A percentile compares a stretch with the other conserved stretches of the same genome.
These are phyloP conservation scores for Smittia aterrima DNA, from an alignment of 2,888 invertebrate genomes.

Conservation along the genomic window DNA sequence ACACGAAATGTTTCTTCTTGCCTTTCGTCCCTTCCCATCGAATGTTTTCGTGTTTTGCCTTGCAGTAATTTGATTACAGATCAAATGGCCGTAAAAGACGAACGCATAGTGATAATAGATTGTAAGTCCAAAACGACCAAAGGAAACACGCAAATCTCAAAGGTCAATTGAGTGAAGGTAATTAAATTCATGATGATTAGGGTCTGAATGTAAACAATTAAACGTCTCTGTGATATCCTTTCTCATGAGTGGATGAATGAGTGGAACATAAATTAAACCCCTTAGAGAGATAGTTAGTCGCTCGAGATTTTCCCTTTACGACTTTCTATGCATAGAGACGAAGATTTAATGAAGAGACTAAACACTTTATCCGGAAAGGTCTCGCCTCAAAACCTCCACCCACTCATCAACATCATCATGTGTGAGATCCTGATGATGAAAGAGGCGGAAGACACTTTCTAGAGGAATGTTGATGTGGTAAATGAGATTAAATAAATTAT, in stretches of 20 bases:
- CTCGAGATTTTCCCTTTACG: not conserved
- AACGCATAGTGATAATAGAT: conserved; percentile 5
- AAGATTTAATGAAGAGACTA: conserved; percentile 12
- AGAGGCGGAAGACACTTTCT: not conserved
- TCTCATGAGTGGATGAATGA: not conserved
- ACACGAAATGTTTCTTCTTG: not conserved
- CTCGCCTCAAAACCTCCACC: not conserved
- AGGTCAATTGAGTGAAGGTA: not conserved
- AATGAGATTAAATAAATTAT: conserved; percentile 34
- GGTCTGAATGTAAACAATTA: conserved; percentile 1
- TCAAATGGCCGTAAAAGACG: not conserved
- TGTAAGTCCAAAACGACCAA: not conserved
- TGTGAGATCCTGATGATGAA: not conserved
- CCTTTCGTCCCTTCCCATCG: not conserved
- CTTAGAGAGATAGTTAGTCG: not conserved
- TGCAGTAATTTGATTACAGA: not conserved
- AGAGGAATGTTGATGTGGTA: conserved; percentile 19
- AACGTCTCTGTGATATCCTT: not conserved
- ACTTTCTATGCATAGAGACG: not conserved
- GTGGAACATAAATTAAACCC: not conserved
- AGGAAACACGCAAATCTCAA: not conserved
- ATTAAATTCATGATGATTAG: conserved; percentile 30
- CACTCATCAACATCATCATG: conserved; percentile 10
- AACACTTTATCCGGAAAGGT: conserved; percentile 8
- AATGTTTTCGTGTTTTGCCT: not conserved